A percentile compares a stretch with the other conserved stretches of the same genome.
Conservation (phyloP, 2,113 vertebrate species). For the Ictalurus punctatus region DNA sequence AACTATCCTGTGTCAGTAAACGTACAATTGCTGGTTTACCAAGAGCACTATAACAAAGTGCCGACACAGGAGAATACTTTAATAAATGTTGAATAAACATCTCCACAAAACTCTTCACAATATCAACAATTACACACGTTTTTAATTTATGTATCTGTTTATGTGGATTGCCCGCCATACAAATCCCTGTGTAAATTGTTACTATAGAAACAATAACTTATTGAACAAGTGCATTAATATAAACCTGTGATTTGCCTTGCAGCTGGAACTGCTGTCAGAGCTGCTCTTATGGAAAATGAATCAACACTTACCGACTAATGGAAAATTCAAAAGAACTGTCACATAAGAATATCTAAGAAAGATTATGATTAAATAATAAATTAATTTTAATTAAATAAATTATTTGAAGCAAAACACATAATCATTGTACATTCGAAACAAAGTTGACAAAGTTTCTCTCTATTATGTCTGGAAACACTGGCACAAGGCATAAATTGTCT, state of each 20-base stretch:
- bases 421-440: not conserved
- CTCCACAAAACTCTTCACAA: not conserved
- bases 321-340: not conserved
- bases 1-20: not conserved
- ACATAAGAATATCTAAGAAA: not conserved
- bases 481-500: not conserved
- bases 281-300: too few species aligned
- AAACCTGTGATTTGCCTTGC: not conserved
- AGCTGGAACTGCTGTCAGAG: not conserved
- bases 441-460: not conserved
- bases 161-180: not conserved
- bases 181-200: not conserved
- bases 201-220: not conserved
- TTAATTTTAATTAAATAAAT: too few species aligned
- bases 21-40: not conserved
- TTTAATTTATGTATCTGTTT: not conserved
- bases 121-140: not conserved
- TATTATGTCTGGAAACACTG: not conserved
- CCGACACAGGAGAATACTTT: not conserved
- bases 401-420: not conserved
- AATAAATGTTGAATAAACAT: not conserved
- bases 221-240: not conserved
- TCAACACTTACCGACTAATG: not conserved
- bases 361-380: not conserved
- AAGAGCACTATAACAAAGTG: not conserved